Conservation (phyloP, 2,113 vertebrate genomes). For the Tympanuchus pallidicinctus region DNA sequence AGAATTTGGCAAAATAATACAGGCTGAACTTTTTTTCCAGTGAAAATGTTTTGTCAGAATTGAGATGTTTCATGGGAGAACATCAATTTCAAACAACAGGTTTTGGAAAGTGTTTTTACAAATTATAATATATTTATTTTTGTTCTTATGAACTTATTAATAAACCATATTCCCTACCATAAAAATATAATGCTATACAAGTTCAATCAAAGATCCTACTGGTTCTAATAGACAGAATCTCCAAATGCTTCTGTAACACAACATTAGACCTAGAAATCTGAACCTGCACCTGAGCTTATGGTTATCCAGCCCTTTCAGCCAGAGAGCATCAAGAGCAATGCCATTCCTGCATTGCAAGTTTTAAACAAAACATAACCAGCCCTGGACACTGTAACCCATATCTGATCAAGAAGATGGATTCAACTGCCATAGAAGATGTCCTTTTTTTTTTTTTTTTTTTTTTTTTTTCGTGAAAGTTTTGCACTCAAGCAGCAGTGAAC, state of each 20-base stretch:
- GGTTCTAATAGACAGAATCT: not conserved
- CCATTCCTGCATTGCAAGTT: not conserved
- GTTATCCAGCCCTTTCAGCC: not conserved
- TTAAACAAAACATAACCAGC: not conserved
- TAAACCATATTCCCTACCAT: not conserved
- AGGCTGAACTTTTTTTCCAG: not conserved
- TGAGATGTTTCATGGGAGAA: not conserved
- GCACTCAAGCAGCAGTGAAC: fast-evolving
- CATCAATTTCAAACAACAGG: not conserved
- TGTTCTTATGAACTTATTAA: not conserved
- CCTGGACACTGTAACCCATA: not conserved
- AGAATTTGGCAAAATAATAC: not conserved
- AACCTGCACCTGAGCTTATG: not conserved
- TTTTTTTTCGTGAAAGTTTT: not conserved
- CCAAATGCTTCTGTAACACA: not conserved
- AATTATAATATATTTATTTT: not conserved
- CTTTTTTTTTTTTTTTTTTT: fast-evolving
- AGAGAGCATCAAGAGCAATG: not conserved
- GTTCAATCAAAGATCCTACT: not conserved
- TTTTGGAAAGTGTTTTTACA: not conserved
- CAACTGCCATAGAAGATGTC: not conserved
- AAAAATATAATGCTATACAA: not conserved
- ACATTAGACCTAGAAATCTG: not conserved
- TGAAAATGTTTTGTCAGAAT: not conserved
- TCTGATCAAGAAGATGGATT: not conserved